Percentiles rank a stretch among this genome's conserved stretches.
phyloP scores from a whole-genome alignment of 1,140 invertebrate species.

The Formica exsecta region DNA sequence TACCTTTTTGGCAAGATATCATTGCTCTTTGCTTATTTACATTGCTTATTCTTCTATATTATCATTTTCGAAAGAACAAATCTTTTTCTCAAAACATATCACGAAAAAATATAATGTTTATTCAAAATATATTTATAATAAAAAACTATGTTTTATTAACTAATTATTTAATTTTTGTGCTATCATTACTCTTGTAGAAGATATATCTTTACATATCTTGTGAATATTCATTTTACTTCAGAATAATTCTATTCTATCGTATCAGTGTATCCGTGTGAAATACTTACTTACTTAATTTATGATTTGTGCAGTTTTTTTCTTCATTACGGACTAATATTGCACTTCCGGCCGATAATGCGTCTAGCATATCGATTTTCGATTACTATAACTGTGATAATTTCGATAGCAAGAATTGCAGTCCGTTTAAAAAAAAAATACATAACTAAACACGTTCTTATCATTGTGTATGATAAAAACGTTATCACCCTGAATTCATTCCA shows the following conservation, averaged over 20 bases:
- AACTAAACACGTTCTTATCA: slow-evolving; percentile 1
- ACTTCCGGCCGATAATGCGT: slow-evolving; percentile 74
- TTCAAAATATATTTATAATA: not conserved
- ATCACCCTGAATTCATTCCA: slow-evolving; percentile 13
- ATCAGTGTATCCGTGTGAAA: not conserved
- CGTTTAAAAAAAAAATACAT: not conserved
- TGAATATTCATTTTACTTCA: not conserved
- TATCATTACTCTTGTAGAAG: not conserved
- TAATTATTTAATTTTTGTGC: slow-evolving; percentile 24
- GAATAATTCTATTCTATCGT: slow-evolving; percentile 18
- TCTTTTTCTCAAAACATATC: not conserved
- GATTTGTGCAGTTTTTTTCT: slow-evolving; percentile 15
- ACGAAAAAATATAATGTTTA: not conserved
- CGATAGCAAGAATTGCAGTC: slow-evolving; percentile 25
- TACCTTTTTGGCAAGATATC: slow-evolving; percentile 80
- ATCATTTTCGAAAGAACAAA: slow-evolving; percentile 1
- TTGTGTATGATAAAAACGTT: slow-evolving; percentile 21
- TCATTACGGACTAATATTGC: slow-evolving; percentile 76
- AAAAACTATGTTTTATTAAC: slow-evolving; percentile 1
- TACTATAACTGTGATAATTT: slow-evolving; percentile 42
- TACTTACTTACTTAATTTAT: slow-evolving; percentile 60
- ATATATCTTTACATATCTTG: not conserved
- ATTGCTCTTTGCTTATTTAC: slow-evolving; percentile 37
- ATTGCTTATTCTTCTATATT: not conserved
- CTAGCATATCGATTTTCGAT: slow-evolving; percentile 39